These are phyloP conservation scores for Laterallus jamaicensis DNA, from an alignment of 2,113 vertebrate genomes.

Conservation along the genomic window DNA sequence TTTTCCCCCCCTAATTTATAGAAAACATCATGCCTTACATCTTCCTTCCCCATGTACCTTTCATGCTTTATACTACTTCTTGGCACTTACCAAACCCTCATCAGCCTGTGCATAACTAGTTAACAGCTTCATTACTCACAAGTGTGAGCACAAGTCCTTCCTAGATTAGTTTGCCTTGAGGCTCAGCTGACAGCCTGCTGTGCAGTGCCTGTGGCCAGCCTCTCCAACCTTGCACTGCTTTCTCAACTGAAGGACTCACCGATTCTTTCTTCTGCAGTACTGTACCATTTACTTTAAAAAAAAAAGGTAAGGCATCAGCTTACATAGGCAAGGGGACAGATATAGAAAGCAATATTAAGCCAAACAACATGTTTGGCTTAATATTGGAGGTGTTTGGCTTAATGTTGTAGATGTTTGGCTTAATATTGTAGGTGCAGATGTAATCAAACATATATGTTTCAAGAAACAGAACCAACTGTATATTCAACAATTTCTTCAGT, in stretches of 20 bases:
- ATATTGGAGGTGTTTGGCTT: too few relatives aligned
- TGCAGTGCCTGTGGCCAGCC: not conserved
- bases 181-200: not conserved
- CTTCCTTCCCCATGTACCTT: not conserved
- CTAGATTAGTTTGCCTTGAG: too few relatives aligned
- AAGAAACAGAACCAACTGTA: not conserved
- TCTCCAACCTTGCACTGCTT: not conserved
- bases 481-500: not conserved
- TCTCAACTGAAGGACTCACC: not conserved
- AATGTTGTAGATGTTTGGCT: too few relatives aligned
- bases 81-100: not conserved
- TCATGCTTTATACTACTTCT: not conserved
- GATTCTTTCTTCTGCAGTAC: not conserved
- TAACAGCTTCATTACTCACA: not conserved
- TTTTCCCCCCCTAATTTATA: not conserved
- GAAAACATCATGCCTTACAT: not conserved
- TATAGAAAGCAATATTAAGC: too few relatives aligned
- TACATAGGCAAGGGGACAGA: not conserved
- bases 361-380: too few relatives aligned
- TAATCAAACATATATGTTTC: not conserved
- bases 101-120: not conserved
- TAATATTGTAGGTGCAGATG: too few relatives aligned
- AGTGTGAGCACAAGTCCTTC: not conserved
- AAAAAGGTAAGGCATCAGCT: not conserved
- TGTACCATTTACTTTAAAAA: not conserved